A percentile compares a stretch with the other conserved stretches of the same genome.
phyloP scores from a whole-genome alignment of 2,113 vertebrate species.

The Otocyon megalotis region DNA sequence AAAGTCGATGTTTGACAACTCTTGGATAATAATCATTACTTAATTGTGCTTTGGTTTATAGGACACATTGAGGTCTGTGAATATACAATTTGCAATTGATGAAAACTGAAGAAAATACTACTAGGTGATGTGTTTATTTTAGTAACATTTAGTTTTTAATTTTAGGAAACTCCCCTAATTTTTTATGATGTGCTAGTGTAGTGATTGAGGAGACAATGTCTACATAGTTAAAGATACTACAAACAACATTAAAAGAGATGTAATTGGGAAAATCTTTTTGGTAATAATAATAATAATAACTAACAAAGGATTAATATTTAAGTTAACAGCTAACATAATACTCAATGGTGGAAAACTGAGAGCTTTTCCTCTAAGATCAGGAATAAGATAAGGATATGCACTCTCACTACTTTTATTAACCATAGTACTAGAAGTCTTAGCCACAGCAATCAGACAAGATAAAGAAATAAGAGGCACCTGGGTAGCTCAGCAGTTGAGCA shows the following conservation, averaged over 20 bases:
- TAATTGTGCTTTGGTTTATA: background rate
- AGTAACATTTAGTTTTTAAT: slow-evolving; percentile 3
- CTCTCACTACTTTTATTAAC: background rate
- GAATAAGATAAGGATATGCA: background rate
- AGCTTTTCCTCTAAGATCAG: background rate
- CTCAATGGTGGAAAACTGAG: background rate
- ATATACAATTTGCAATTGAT: background rate
- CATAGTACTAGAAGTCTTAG: background rate
- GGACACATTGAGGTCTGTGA: background rate
- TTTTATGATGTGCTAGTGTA: background rate
- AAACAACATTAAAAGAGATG: background rate
- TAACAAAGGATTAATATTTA: background rate
- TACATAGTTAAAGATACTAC: background rate
- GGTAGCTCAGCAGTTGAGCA: too few relatives aligned
- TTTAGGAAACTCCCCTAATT: slow-evolving; percentile 23
- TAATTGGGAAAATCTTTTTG: background rate
- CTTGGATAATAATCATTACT: background rate
- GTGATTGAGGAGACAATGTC: background rate
- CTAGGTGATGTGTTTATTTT: background rate
- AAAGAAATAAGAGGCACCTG: background rate
- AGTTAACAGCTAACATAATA: background rate
- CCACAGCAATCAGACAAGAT: background rate
- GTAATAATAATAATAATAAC: background rate
- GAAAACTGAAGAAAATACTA: slow-evolving; percentile 28
- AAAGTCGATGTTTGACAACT: background rate